These are phyloP conservation scores for Tangachromis dhanisi DNA, from an alignment of 2,113 vertebrate species.

Conservation along the genomic window DNA sequence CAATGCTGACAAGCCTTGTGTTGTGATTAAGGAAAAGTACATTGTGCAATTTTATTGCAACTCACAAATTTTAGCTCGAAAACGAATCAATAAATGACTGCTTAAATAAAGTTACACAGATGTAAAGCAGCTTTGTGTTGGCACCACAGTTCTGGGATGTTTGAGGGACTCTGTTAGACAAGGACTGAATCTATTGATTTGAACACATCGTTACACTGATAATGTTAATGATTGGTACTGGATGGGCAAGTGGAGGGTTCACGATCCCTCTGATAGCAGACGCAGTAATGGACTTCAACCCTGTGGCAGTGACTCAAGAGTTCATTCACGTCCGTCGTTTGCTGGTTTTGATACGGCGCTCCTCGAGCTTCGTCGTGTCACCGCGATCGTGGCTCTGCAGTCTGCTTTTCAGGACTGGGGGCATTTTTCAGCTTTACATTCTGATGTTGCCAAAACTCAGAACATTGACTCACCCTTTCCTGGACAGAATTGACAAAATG, in stretches of 20 bases:
- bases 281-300: background rate
- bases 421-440: background rate
- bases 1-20: background rate
- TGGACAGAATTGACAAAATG: accelerated
- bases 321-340: background rate
- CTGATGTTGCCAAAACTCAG: background rate
- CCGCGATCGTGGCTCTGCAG: background rate
- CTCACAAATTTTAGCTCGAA: background rate
- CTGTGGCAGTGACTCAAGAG: background rate
- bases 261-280: background rate
- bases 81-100: background rate
- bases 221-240: background rate
- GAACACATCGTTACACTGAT: no score
- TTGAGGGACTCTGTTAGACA: background rate
- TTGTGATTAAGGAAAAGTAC: background rate
- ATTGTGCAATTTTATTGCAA: background rate
- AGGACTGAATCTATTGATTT: background rate
- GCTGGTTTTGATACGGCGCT: background rate
- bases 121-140: background rate
- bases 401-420: background rate
- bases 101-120: background rate
- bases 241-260: background rate
- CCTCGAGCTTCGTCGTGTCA: background rate
- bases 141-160: background rate
- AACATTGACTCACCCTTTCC: background rate